phyloP scores from a whole-genome alignment of 2,888 invertebrate genomes.

The Andrena camellia region DNA sequence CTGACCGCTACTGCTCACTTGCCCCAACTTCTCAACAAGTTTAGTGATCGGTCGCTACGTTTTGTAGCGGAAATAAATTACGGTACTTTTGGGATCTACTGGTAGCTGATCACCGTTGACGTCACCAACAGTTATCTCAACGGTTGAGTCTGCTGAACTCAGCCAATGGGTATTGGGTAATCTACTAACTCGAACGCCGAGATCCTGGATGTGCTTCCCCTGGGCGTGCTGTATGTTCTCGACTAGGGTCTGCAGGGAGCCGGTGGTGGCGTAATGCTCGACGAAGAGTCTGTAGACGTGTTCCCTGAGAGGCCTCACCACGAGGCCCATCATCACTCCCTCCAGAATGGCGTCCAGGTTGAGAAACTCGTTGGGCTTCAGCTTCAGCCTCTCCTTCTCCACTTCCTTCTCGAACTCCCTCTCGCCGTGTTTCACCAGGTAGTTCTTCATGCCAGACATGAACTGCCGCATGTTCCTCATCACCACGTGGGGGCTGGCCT shows the following conservation, averaged over 20 bases:
- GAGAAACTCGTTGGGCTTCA: slow-evolving; percentile 96
- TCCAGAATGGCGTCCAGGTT: slow-evolving; percentile 98
- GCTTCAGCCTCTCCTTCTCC: slow-evolving; percentile 92
- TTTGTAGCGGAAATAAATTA: no score
- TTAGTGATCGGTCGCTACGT: no score
- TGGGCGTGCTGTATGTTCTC: slow-evolving; percentile 90
- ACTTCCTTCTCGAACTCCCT: slow-evolving; percentile 96
- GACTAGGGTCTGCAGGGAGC: slow-evolving; percentile 91
- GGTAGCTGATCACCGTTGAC: no score
- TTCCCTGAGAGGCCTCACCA: slow-evolving; percentile 93
- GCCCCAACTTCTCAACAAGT: no score
- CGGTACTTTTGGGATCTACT: no score
- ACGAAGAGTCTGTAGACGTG: slow-evolving; percentile 94
- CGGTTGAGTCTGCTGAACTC: background rate
- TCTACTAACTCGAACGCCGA: slow-evolving; percentile 88
- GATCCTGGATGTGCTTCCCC: slow-evolving; percentile 89
- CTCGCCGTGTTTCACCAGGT: slow-evolving; percentile 97
- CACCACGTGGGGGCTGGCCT: slow-evolving; percentile 94
- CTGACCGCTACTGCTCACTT: no score
- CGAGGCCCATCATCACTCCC: slow-evolving; percentile 96
- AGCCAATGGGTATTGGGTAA: no score
- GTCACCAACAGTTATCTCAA: background rate
- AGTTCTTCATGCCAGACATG: slow-evolving; percentile 99
- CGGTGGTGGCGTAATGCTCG: slow-evolving; percentile 92
- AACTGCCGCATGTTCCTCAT: slow-evolving; percentile 98